These are phyloP conservation scores for Calyptomena viridis DNA, from an alignment of 2,113 vertebrate species.

Conservation along the genomic window DNA sequence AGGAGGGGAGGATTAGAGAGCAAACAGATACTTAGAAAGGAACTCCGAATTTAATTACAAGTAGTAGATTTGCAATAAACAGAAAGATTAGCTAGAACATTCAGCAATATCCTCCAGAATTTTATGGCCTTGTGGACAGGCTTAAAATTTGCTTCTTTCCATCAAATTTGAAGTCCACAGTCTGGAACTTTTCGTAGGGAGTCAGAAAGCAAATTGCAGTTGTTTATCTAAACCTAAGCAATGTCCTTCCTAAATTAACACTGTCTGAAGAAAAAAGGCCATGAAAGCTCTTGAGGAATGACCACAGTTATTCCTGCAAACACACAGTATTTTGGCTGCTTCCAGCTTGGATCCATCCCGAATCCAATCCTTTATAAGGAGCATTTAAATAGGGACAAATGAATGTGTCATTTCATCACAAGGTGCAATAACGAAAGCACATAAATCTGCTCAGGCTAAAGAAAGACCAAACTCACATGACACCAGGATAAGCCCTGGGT, in stretches of 20 bases:
- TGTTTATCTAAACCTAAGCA: not conserved
- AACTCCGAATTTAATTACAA: not conserved
- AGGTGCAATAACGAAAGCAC: not conserved
- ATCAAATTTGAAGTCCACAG: not conserved
- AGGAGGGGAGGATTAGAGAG: not conserved
- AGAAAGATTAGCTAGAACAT: not conserved
- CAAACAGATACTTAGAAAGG: not conserved
- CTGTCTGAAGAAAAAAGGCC: not conserved
- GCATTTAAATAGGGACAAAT: not conserved
- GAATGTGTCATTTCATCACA: not conserved
- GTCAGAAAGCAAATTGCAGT: not conserved
- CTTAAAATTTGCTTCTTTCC: not conserved
- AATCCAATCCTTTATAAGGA: not conserved
- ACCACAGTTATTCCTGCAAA: not conserved
- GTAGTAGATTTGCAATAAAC: not conserved
- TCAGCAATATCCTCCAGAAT: not conserved
- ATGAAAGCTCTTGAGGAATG: not conserved
- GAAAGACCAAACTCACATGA: slow-evolving; percentile 13
- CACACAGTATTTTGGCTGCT: not conserved
- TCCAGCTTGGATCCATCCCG: not conserved
- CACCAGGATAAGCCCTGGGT: not conserved
- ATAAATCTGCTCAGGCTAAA: not conserved
- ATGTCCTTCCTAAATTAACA: slow-evolving; percentile 12
- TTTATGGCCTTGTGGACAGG: not conserved
- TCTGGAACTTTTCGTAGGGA: not conserved